Evolutionary conservation across 2,113 vertebrate species (phyloP), one percentile per base, ranked within the genome.

Genomic region (human (Homo sapiens)): DNA sequence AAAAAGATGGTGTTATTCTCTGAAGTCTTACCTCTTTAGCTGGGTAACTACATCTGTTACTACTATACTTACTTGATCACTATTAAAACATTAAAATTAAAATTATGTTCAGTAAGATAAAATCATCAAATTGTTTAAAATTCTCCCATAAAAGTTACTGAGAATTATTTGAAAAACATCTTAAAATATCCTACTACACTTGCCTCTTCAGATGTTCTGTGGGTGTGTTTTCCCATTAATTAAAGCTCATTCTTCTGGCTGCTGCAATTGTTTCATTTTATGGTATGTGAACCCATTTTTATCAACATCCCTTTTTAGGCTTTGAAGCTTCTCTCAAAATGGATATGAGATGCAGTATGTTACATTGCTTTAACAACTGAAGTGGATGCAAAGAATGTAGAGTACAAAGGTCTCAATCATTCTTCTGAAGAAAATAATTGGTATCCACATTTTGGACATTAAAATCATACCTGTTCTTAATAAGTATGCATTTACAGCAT

Each of bases 181-280:
- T 93, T 94, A 93, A 94, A 97, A 89, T 96, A 87, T 50, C 78
- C 14, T 50, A 22, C 40, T 38, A 20, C 16, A n/a, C 16, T 90
- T 76, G 64, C 52, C 55, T 89, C 73, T 68, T 93, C 96, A 90
- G 68, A 64, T 96, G 89, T 59, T 95, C 79, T 92, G 48, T 84
- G 50, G 91, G 50, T 73, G 50, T 96, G 57, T 79, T 96, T 95
- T 87, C n/a, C 59, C 57, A 40, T 80, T 92, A 72, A 87, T 68
- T 87, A 82, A 88, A 57, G 27, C 90, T 94, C 52, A 35, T 38
- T 96, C 43, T 82, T 92, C 93, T 57, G 38, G 32, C 17, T 70
- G 61, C 48, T 96, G 4, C 61, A 78, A 79, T 82, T 70, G 27
- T 68, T 73, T 64, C 64, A 76, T 72, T 88, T 85, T 57, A 32